Evolutionary conservation across 2,888 invertebrate species (phyloP), one percentile per base, ranked within the genome.

Genomic region (Darwinula stevensoni): DNA sequence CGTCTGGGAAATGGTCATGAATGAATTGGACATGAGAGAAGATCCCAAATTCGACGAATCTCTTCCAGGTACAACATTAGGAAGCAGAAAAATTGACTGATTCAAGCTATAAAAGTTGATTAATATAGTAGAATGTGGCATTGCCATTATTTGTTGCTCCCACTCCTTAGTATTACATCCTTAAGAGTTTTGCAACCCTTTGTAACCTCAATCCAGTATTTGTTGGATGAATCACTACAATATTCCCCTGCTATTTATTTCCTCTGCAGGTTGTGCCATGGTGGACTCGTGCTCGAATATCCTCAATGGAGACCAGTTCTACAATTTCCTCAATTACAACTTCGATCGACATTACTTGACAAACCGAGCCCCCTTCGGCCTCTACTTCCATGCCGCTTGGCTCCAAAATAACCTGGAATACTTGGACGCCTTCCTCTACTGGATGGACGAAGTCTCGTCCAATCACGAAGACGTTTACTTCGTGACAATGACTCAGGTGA

Each of bases 1-100:
- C 30, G 80, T 82, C 22, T 84, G 82, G 82, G 82, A 84, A 53
- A 80, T 84, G 76, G 80, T 82, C 22, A 72, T 84, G 68, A 84
- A 84, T 51, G 82, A 84, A 51, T 54, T 82, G 40, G 82, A 82
- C 54, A 67, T 80, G 40, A 66, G 82, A 41, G 82, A 84, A 51
- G 82, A 82, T 47, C 82, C 82, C 1, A 65, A 54, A 43, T 76
- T 73, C 46, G 80, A 82, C 48, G 82, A 82, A 50, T 72, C 74
- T 45, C 57, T 82, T 29, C 74, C 80, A 3, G 82, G 78, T 16
- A 31, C n/a, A 4, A 29, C 3, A n/a, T n/a, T n/a, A n/a, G n/a
- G n/a, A n/a, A n/a, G n/a, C n/a, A n/a, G n/a, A n/a, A n/a, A n/a
- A n/a, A n/a, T n/a, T n/a, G n/a, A n/a, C n/a, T n/a, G n/a, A n/a